These are phyloP conservation scores for Coracopsis vasa DNA, from an alignment of 2,113 vertebrate species.

Conservation along the genomic window DNA sequence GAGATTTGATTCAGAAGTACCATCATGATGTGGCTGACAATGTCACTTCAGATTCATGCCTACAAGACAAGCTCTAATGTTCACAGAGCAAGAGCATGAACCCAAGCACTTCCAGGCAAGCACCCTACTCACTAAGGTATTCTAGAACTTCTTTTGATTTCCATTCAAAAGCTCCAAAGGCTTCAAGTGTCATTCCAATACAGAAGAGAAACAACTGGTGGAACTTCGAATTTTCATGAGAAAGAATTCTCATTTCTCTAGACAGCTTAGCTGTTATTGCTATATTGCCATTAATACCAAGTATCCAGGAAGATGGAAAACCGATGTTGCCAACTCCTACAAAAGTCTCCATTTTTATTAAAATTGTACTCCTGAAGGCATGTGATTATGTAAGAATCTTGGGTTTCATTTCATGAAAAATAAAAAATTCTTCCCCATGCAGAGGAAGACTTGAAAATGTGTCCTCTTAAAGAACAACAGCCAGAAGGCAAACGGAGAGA, in stretches of 20 bases:
- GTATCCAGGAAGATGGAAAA: neutral
- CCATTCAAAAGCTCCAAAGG: neutral
- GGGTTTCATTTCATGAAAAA: neutral
- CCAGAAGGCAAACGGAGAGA: neutral
- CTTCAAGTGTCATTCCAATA: neutral
- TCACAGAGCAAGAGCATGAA: neutral
- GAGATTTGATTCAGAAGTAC: neutral
- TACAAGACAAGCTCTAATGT: neutral
- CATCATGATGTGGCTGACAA: neutral
- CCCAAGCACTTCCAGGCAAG: neutral
- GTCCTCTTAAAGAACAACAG: neutral
- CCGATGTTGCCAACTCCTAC: neutral
- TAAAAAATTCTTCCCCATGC: neutral
- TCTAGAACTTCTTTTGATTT: neutral
- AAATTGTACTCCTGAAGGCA: slow-evolving; percentile 11
- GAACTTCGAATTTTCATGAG: neutral
- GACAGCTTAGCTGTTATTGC: neutral
- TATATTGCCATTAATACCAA: neutral
- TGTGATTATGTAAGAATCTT: neutral
- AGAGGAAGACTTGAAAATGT: neutral
- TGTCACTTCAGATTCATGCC: neutral
- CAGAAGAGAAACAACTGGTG: neutral
- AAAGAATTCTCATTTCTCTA: neutral
- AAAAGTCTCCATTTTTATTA: slow-evolving; percentile 4
- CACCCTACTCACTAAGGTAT: neutral